Base-by-base conservation (phyloP, 2,113 vertebrate genomes). In the Verasper variegatus region DNA sequence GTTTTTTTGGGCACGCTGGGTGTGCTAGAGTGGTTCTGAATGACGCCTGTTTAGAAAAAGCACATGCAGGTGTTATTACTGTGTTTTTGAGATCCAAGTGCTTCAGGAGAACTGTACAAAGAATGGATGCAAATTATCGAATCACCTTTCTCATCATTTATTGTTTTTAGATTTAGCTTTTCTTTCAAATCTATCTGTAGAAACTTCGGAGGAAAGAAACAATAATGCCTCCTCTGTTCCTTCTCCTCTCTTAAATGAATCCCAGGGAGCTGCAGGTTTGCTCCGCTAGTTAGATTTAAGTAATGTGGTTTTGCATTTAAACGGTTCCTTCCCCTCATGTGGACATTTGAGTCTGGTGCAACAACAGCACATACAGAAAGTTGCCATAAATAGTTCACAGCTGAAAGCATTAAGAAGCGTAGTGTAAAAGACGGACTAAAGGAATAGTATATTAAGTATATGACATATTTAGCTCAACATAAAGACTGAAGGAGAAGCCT, bases 261-360 rank as follows among this genome's bases (percentile, higher is more conserved):
- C 17, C 21, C 35, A 65, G 58, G 52, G 81, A 88, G 83, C 77
- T 86, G 85, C 77, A 68, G 76, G 78, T 79, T 82, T 81, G 72
- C 83, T 86, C 75, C 68, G 9, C 21, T 74, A 68, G 72, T 86
- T 76, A 57, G 49, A 82, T 86, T 83, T 31, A 40, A 72, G 51
- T 65, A 26, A 60, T 88, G 74, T 72, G 17, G 13, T 74, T 83
- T 80, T 74, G 58, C 42, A 6, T 83, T 76, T 42, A 71, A 82
- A 45, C 35, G 68, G 27, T 4, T 60, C 76, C 31, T 72, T 62
- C n/a, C 21, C 64, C 24, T 74, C 66, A 74, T 5, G 5, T 78
- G 71, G 62, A 21, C 31, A 56, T 23, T 26, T 68, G 37, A 80
- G n/a, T 52, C 17, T 70, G 68, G 68, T 58, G 21, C 60, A 74